These are phyloP conservation scores for Mizuhopecten yessoensis DNA, from an alignment of 1,140 invertebrate species.

Conservation along the genomic window DNA sequence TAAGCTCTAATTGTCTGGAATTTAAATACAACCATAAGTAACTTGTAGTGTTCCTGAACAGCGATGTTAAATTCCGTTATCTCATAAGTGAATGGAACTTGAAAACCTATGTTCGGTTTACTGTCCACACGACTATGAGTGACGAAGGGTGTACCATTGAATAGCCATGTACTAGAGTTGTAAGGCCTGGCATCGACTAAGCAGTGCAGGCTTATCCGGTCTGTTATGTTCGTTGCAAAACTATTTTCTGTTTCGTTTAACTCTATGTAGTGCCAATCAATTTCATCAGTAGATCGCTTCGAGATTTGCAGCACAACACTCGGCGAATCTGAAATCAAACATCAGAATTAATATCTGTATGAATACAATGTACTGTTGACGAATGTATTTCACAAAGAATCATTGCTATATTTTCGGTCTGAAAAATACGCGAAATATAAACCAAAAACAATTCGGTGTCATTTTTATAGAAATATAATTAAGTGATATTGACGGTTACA, in stretches of 20 bases:
- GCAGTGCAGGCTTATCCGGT: neutral
- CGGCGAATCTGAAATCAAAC: neutral
- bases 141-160: neutral
- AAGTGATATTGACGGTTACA: no score
- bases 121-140: neutral
- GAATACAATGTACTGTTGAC: no score
- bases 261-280: neutral
- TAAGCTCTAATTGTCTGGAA: neutral
- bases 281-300: neutral
- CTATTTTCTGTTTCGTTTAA: neutral
- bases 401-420: no score
- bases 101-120: no score
- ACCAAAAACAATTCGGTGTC: no score
- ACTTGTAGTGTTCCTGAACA: neutral
- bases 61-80: neutral
- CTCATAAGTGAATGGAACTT: neutral
- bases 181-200: neutral
- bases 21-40: neutral
- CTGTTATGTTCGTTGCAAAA: neutral
- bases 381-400: no score
- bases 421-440: no score
- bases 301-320: neutral
- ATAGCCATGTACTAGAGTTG: neutral
- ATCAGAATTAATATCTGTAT: no score
- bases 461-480: no score